phyloP scores from a whole-genome alignment of 2,113 vertebrate genomes.

The Crocuta crocuta region DNA sequence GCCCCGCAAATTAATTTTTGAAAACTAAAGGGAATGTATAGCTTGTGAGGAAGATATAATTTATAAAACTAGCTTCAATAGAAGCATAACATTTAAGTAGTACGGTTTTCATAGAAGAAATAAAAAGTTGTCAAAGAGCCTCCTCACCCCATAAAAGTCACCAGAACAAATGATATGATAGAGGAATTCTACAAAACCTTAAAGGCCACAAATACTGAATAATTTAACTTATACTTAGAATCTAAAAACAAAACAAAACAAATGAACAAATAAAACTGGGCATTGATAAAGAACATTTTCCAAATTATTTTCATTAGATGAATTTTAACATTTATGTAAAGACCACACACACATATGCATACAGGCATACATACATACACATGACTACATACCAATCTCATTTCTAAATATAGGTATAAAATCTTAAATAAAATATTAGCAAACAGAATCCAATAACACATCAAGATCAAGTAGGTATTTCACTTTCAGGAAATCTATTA shows the following conservation, averaged over 20 bases:
- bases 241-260: neutral
- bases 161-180: neutral
- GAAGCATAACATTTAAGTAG: neutral
- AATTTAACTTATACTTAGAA: neutral
- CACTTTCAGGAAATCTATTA: neutral
- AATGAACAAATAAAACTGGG: neutral
- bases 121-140: neutral
- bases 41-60: neutral
- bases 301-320: neutral
- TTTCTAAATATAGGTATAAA: neutral
- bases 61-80: neutral
- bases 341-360: neutral
- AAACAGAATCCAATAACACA: neutral
- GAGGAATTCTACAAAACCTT: neutral
- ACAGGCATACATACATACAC: neutral
- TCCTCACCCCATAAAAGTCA: neutral
- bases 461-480: neutral
- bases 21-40: neutral
- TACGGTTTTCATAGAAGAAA: neutral
- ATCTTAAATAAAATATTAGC: neutral
- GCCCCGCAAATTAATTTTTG: neutral
- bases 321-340: slow-evolving; percentile 1
- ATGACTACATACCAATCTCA: neutral
- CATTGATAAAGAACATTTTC: neutral
- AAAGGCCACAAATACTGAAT: neutral